Evolutionary conservation across 2,888 invertebrate genomes (phyloP).

Genomic region (Caenorhabditis sp.): DNA sequence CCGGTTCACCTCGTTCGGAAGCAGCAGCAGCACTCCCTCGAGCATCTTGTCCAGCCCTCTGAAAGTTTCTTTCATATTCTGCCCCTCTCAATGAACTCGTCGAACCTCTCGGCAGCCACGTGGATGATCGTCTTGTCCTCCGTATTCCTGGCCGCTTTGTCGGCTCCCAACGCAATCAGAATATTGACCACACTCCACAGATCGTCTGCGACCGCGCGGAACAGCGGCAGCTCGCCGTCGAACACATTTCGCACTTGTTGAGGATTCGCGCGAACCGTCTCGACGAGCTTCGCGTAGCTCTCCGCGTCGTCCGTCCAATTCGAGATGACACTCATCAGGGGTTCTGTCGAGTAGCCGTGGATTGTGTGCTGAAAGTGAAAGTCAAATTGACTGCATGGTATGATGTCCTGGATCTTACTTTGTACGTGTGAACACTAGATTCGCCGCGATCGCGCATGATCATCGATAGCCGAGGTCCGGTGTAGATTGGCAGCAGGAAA

Average conservation of each 20-base stretch:
- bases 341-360: constrained; percentile 46
- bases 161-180: constrained; percentile 51
- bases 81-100: no score
- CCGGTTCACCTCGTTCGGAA: constrained; percentile 47
- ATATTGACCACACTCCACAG: constrained; percentile 57
- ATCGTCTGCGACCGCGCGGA: constrained; percentile 55
- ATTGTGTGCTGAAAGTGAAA: constrained; percentile 45
- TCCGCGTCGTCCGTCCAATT: constrained; percentile 39
- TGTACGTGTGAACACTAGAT: constrained; percentile 36
- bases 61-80: no score
- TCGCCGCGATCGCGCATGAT: constrained; percentile 36
- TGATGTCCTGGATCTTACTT: constrained; percentile 32
- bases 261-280: constrained; percentile 42
- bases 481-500: constrained; percentile 50
- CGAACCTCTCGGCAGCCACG: constrained; percentile 53
- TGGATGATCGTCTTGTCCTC: constrained; percentile 53
- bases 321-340: constrained; percentile 40
- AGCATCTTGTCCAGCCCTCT: constrained; percentile 55
- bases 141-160: constrained; percentile 35
- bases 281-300: constrained; percentile 49
- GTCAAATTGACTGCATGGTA: no score
- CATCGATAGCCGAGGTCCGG: constrained; percentile 30
- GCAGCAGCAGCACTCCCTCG: constrained; percentile 44
- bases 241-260: constrained; percentile 41
- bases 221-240: constrained; percentile 57